Evolutionary conservation across 1,140 invertebrate genomes (phyloP), one percentile per base, ranked within the genome.

Genomic region (Colletes gigas): DNA sequence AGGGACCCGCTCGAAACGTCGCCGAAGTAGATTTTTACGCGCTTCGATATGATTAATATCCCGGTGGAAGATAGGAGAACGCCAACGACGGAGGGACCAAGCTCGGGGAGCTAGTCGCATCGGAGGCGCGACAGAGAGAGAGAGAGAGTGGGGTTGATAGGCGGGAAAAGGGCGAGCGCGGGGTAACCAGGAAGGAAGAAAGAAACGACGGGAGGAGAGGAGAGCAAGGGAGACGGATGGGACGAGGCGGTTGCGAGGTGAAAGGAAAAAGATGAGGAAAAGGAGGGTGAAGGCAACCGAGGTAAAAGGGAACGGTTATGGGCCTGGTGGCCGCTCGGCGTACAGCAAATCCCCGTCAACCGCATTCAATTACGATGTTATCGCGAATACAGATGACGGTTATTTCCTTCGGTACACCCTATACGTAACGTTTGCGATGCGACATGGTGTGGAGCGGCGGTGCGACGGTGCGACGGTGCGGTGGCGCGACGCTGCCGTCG

Each of bases 331-430:
- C 82, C 87, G 89, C 77, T 82, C 74, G 88, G 80, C 85, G 88
- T 91, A 92, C 89, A 92, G 91, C 92, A 93, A 93, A 94, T 93
- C 92, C 93, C 93, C 92, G 93, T 94, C 93, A 93, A 93, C 93
- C 93, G 91, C 92, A 94, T 94, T 94, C 93, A 94, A 94, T 94
- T 94, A 94, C 93, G 93, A 94, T 94, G 92, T 93, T 94, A 94
- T 94, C 93, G 93, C 92, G 93, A 93, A 94, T 94, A 94, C 93
- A 94, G 93, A 94, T 94, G 93, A 94, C 93, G 93, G 93, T 94
- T 94, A 94, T 94, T 94, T 94, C 93, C 93, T 94, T 93, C 91
- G 92, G 92, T 93, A 94, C 92, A 94, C 93, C 93, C 93, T 93
- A 93, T 92, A 93, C 90, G 91, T 93, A 93, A 93, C 90, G 85